A percentile compares a stretch with the other conserved stretches of the same genome.
Conservation (phyloP, 2,113 vertebrate genomes). For the Numida meleagris region DNA sequence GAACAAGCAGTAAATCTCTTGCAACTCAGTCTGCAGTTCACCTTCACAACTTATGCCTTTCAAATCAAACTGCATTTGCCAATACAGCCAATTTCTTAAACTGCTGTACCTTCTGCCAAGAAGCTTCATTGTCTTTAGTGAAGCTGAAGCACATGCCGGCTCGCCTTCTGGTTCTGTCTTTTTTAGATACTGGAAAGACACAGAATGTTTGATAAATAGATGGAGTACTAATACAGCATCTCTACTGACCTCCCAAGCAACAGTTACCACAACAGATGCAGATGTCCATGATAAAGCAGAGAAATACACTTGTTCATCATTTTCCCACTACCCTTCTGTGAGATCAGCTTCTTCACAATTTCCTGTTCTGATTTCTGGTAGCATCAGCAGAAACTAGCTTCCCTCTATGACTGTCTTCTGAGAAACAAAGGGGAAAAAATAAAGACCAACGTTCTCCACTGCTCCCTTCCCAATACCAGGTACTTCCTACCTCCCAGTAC, state of each 20-base stretch:
- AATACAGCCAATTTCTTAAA: neutral
- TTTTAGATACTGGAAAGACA: neutral
- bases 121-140: neutral
- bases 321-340: neutral
- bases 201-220: fast-evolving
- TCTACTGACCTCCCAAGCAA: neutral
- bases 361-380: neutral
- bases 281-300: neutral
- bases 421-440: neutral
- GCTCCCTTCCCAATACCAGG: no score
- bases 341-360: neutral
- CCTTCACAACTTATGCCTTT: neutral
- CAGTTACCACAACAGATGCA: neutral
- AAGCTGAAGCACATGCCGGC: neutral
- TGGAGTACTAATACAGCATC: neutral
- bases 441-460: neutral
- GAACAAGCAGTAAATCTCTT: constrained; percentile 23
- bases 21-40: neutral
- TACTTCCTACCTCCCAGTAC: neutral
- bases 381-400: neutral
- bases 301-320: neutral
- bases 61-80: neutral
- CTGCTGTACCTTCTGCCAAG: neutral
- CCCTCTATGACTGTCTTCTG: neutral
- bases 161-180: neutral